These are phyloP conservation scores for Mungos mungo DNA, from an alignment of 2,113 vertebrate species.

Conservation along the genomic window DNA sequence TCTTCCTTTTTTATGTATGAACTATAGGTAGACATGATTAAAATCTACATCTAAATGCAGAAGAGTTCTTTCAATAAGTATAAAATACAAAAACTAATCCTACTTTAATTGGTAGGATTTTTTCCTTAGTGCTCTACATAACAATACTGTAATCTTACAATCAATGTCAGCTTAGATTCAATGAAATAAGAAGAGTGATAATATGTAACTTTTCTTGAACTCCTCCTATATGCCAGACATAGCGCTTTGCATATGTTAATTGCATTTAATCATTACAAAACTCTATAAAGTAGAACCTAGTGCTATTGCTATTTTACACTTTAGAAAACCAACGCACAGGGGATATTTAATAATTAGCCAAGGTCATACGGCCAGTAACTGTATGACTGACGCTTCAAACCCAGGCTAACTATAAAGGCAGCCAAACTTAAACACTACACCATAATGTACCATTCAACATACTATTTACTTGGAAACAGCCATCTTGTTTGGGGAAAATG, in stretches of 20 bases:
- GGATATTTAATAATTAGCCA: neutral
- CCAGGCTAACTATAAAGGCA: neutral
- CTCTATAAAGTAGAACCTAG: neutral
- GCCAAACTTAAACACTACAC: neutral
- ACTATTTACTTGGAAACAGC: neutral
- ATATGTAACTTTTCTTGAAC: neutral
- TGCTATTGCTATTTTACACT: neutral
- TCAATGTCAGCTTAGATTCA: neutral
- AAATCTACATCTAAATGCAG: neutral
- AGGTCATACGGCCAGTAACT: neutral
- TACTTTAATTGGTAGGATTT: neutral
- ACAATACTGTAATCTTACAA: neutral
- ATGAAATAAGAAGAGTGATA: neutral
- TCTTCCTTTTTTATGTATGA: neutral
- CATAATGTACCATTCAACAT: neutral
- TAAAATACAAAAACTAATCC: neutral
- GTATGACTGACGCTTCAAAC: neutral
- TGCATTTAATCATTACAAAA: constrained; percentile 10
- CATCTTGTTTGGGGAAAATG: neutral
- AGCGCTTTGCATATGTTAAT: neutral
- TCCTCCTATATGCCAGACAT: neutral
- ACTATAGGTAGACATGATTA: neutral
- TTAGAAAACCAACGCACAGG: neutral
- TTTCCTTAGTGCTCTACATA: neutral
- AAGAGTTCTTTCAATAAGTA: neutral